phyloP scores from a whole-genome alignment of 2,888 invertebrate species.

The Hypselothyrea guttata region DNA sequence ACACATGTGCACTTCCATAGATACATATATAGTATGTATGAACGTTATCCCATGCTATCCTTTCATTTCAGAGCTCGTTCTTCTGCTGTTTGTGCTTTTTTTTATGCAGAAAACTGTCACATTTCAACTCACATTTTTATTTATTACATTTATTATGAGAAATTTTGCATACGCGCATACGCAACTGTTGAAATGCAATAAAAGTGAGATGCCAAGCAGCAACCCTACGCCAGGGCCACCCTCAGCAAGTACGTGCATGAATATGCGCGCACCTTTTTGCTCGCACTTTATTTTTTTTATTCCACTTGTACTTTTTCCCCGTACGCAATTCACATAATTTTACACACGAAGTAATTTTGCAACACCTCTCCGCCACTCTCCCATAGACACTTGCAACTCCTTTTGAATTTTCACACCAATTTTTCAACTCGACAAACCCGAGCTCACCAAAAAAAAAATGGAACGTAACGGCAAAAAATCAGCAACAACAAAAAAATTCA shows the following conservation, averaged over 20 bases:
- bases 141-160: constrained; percentile 78
- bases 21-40: constrained; percentile 9
- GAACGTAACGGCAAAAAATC: constrained; percentile 33
- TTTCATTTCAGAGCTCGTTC: constrained; percentile 16
- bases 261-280: constrained; percentile 71
- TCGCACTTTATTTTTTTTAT: constrained; percentile 29
- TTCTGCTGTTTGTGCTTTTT: constrained; percentile 12
- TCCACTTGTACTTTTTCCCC: constrained; percentile 16
- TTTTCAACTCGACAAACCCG: constrained; percentile 79
- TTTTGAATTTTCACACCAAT: constrained; percentile 81
- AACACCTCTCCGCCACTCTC: constrained; percentile 50
- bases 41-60: constrained; percentile 4
- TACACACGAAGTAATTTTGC: constrained; percentile 78
- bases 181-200: constrained; percentile 77
- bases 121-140: constrained; percentile 77
- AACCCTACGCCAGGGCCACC: constrained; percentile 23
- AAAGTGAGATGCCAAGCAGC: constrained; percentile 74
- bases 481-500: constrained; percentile 53
- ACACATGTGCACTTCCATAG: too few species aligned
- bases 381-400: constrained; percentile 70
- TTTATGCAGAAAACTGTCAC: constrained; percentile 68
- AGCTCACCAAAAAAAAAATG: constrained; percentile 33
- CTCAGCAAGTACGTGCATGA: constrained; percentile 63
- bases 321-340: constrained; percentile 79
- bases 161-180: constrained; percentile 74